Base-by-base conservation (phyloP, 2,888 invertebrate genomes). In the Lacanobia oleracea region DNA sequence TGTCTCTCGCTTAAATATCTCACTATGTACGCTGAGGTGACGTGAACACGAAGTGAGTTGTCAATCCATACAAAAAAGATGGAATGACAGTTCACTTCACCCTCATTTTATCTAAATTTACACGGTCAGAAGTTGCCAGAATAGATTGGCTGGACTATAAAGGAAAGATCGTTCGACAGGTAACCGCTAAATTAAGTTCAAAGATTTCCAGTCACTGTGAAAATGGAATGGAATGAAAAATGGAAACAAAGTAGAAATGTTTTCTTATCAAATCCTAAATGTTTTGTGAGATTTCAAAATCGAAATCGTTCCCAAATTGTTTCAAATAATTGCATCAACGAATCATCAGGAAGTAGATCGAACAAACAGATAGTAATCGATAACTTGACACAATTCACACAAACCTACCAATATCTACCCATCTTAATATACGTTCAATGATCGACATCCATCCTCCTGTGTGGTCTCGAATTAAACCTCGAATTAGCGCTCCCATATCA, bases 401-500 rank as follows among this genome's bases (percentile, higher is more conserved):
- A 67, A 67, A 45, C 40, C 23, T 45, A 37, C 12, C 27, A 53
- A 45, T 50, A 54, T 16, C 45, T 76, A 40, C 10, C n/a, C 59
- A 61, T 54, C 43, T 37, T 57, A 54, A 48, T 33, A 6, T 50
- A 43, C 37, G 21, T 60, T 56, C 27, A 75, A 51, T 50, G 23
- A 81, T 78, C 37, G 54, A 61, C 70, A 70, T 54, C 43, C 37
- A 79, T 54, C 61, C 27, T 56, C 67, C 56, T 76, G 86, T 82
- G 85, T 84, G 86, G 84, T 72, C 84, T 79, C 77, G 72, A 85
- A 78, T 82, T 77, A 76, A 71, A 75, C 71, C 67, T 75, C 76
- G 79, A 85, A 86, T 86, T 84, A 82, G 72, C 79, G 77, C 72
- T 79, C 51, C 77, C 79, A 83, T 82, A 86, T 86, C 86, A 83